phyloP scores from a whole-genome alignment of 35 echinoderm and acorn worm species.

The Hemicentrotus pulcherrimus region DNA sequence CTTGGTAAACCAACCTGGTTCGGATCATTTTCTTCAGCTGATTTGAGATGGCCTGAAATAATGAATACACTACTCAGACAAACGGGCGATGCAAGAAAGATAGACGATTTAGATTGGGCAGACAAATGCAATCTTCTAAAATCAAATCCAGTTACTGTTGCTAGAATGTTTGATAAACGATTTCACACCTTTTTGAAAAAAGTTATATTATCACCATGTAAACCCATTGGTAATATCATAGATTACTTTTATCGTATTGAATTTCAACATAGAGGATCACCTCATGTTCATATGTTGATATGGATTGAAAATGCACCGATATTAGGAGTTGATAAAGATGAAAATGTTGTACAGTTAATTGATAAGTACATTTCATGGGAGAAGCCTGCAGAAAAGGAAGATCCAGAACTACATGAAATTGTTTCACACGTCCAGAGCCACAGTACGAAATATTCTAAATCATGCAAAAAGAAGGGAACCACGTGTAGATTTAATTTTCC shows the following conservation, averaged over 20 bases:
- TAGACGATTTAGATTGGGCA: constrained; percentile 56
- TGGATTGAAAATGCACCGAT: constrained; percentile 67
- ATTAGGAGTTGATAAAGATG: constrained; percentile 37
- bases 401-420: constrained; percentile 71
- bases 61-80: constrained; percentile 46
- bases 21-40: constrained; percentile 67
- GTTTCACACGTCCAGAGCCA: constrained; percentile 67
- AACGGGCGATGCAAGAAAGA: constrained; percentile 45
- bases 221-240: constrained; percentile 63
- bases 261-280: constrained; percentile 59
- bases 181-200: constrained; percentile 66
- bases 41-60: constrained; percentile 71
- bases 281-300: constrained; percentile 60
- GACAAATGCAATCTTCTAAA: constrained; percentile 58
- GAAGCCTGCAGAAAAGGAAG: constrained; percentile 54
- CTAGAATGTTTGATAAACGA: constrained; percentile 69
- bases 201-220: constrained; percentile 53
- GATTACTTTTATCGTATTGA: constrained; percentile 65
- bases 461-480: constrained; percentile 74
- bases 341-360: constrained; percentile 57
- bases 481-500: constrained; percentile 87
- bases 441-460: constrained; percentile 78
- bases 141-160: constrained; percentile 63
- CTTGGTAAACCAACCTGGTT: constrained; percentile 77
- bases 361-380: constrained; percentile 65